Conservation (phyloP, 2,797 vertebrate genomes). For the Onychomys arenicola region DNA sequence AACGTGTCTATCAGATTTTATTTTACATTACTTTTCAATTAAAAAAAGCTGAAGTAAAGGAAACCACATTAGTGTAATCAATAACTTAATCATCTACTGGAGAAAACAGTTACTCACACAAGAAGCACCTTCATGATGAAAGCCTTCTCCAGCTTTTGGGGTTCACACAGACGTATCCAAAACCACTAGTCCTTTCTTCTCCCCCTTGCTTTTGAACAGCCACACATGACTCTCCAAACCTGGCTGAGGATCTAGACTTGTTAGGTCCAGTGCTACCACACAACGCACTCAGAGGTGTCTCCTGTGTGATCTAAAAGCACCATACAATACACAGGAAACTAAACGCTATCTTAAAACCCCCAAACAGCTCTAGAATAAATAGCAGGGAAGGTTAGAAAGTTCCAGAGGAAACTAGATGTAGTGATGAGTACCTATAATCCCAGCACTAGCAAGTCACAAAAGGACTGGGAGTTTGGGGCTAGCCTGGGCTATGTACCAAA, state of each 20-base stretch:
- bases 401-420: not conserved
- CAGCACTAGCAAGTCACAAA: not conserved
- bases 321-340: not conserved
- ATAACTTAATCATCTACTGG: not conserved
- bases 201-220: not conserved
- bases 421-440: not conserved
- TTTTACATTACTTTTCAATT: conserved; percentile 17
- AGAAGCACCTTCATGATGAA: not conserved
- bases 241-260: not conserved
- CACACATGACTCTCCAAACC: not conserved
- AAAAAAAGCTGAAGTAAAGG: not conserved
- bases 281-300: not conserved
- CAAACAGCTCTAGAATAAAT: conserved; percentile 12
- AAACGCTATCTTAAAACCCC: not conserved
- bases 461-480: not conserved
- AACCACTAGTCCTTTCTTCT: not conserved
- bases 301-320: not conserved
- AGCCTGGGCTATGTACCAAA: not conserved
- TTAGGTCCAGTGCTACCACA: not conserved
- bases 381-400: not conserved
- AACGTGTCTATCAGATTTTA: conserved; percentile 10
- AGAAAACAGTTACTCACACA: not conserved
- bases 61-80: not conserved
- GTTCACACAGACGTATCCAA: not conserved
- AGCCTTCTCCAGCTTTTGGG: not conserved